phyloP scores from a whole-genome alignment of 2,113 vertebrate species.

The Hystrix brachyura region DNA sequence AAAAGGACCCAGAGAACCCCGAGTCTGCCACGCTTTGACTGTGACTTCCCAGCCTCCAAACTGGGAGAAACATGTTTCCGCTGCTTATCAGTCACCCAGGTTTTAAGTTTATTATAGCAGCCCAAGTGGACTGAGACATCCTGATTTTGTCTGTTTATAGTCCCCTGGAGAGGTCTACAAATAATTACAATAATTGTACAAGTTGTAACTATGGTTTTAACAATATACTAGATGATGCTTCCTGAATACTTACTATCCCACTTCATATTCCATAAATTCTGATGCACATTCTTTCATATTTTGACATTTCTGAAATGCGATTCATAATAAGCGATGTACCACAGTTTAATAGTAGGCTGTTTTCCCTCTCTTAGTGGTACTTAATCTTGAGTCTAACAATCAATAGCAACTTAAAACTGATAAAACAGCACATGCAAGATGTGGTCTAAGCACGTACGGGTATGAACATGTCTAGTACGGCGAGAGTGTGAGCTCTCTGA shows the following conservation, averaged over 20 bases:
- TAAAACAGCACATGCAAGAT: background rate
- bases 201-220: slow-evolving; percentile 10
- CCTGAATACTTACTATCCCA: background rate
- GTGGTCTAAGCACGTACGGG: background rate
- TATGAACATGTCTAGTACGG: background rate
- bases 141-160: slow-evolving; percentile 29
- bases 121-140: background rate
- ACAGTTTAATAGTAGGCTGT: background rate
- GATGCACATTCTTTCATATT: background rate
- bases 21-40: background rate
- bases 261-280: slow-evolving; percentile 53
- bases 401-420: background rate
- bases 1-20: background rate
- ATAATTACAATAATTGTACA: background rate
- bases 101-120: background rate
- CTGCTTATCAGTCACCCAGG: background rate
- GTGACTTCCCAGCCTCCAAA: background rate
- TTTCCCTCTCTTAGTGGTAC: background rate
- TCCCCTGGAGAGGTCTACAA: slow-evolving; percentile 26
- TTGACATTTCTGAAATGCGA: slow-evolving; percentile 18
- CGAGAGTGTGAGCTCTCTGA: background rate
- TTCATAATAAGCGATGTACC: background rate
- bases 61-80: background rate
- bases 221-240: background rate
- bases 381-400: background rate